Percentiles rank a stretch among this genome's conserved stretches.
These are phyloP conservation scores for Brachionus rubens DNA, from an alignment of 1,140 invertebrate species.

Conservation along the genomic window DNA sequence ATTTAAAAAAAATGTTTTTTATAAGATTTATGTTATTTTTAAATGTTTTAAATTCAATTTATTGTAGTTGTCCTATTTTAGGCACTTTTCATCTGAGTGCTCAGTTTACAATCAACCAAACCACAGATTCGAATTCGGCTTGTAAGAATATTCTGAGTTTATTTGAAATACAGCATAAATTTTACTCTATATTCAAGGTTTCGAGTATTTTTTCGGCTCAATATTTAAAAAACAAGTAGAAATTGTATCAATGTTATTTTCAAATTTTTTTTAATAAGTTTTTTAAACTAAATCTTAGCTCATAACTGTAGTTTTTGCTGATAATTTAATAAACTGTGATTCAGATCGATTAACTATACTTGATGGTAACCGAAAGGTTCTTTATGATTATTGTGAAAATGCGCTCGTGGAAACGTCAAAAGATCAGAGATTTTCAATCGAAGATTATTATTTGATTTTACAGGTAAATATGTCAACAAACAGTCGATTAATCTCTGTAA, in stretches of 20 bases:
- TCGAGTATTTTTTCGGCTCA: conserved; percentile 6
- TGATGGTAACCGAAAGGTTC: not conserved
- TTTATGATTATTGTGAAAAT: conserved; percentile 6
- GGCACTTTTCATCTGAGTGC: too few species aligned
- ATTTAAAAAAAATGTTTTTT: too few species aligned
- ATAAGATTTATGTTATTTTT: too few species aligned
- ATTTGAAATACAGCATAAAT: not conserved
- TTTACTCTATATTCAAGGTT: not conserved
- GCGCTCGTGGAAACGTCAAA: too few species aligned
- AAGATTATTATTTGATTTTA: not conserved
- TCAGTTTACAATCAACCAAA: too few species aligned
- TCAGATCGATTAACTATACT: too few species aligned
- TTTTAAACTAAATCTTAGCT: not conserved
- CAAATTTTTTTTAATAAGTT: not conserved
- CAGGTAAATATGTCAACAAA: not conserved
- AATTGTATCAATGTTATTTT: not conserved
- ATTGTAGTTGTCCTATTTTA: too few species aligned
- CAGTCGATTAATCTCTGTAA: not conserved
- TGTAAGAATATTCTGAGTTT: too few species aligned
- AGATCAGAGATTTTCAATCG: not conserved
- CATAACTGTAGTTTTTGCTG: too few species aligned
- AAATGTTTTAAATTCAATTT: too few species aligned
- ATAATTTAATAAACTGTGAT: too few species aligned
- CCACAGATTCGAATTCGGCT: too few species aligned
- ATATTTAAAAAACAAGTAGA: conserved; percentile 20